Evolutionary conservation across 1,140 invertebrate genomes (phyloP).

Genomic region (Bombus ignitus): DNA sequence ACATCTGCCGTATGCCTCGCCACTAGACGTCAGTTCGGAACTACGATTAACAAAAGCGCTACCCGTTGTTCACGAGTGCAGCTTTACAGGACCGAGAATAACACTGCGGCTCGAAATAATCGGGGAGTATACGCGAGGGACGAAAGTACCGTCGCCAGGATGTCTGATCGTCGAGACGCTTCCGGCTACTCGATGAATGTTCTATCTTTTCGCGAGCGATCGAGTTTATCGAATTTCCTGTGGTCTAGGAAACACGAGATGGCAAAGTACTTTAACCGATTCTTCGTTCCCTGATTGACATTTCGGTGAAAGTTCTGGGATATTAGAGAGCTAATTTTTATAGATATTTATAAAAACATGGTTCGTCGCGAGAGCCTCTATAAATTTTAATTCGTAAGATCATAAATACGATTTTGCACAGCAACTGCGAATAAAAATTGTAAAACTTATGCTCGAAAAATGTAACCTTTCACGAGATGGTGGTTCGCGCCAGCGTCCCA

Average conservation of each 20-base stretch:
- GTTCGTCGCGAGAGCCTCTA: not conserved
- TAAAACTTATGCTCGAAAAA: slow-evolving; percentile 3
- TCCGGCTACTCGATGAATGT: slow-evolving; percentile 2
- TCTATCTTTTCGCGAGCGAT: not conserved
- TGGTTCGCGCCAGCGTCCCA: slow-evolving; percentile 18
- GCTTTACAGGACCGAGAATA: not conserved
- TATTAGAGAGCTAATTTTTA: not conserved
- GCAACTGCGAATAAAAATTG: not conserved
- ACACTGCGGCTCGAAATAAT: not conserved
- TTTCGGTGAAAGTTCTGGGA: no score
- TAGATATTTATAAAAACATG: not conserved
- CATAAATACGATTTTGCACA: not conserved
- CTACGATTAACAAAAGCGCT: slow-evolving; percentile 68
- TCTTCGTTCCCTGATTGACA: not conserved
- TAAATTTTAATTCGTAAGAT: not conserved
- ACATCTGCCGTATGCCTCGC: slow-evolving; percentile 73
- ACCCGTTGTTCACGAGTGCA: slow-evolving; percentile 60
- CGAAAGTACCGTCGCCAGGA: not conserved
- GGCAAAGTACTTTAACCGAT: not conserved
- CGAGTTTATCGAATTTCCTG: no score
- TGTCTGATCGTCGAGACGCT: slow-evolving; percentile 15
- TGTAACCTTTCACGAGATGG: not conserved
- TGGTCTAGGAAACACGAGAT: not conserved
- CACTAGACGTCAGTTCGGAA: slow-evolving; percentile 72
- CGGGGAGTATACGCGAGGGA: no score